Conservation (phyloP, 2,797 vertebrate species). For the Eulemur rubriventer region DNA sequence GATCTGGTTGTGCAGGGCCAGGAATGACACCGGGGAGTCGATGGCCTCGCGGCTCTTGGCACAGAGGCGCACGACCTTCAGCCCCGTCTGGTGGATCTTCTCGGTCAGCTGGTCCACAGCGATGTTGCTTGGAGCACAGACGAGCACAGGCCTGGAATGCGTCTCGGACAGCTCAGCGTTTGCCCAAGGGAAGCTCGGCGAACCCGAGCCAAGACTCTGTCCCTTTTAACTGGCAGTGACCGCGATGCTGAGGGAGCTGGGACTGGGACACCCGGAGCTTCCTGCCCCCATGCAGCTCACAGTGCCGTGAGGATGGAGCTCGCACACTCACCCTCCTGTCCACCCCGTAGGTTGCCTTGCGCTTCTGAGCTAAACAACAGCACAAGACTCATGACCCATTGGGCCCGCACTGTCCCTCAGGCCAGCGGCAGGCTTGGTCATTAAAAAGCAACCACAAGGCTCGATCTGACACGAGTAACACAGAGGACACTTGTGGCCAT, state of each 20-base stretch:
- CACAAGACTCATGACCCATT: accelerated
- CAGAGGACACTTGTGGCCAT: accelerated
- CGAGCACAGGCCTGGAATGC: constrained; percentile 92
- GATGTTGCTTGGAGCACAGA: constrained; percentile 98
- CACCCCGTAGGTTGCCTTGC: accelerated
- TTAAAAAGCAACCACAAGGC: neutral
- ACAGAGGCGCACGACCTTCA: constrained; percentile 97
- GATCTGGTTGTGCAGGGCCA: constrained; percentile 99
- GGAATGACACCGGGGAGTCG: constrained; percentile 97
- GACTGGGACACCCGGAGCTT: neutral
- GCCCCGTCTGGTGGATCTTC: constrained; percentile 98
- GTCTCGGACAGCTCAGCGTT: neutral
- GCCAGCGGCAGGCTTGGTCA: neutral
- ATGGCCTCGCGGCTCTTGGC: constrained; percentile 99
- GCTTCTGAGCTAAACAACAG: no score
- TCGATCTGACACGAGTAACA: neutral
- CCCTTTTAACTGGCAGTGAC: neutral
- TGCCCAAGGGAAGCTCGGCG: neutral
- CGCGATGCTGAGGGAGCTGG: neutral
- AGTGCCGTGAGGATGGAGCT: neutral
- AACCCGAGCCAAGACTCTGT: neutral
- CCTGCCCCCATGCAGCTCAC: neutral
- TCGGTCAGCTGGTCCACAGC: constrained; percentile 98
- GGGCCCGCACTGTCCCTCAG: neutral
- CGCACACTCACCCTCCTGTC: accelerated